A percentile compares a stretch with the other conserved stretches of the same genome.
Evolutionary conservation across 2,797 vertebrate genomes (phyloP).

Genomic region (Poeciliopsis paucimaculata): DNA sequence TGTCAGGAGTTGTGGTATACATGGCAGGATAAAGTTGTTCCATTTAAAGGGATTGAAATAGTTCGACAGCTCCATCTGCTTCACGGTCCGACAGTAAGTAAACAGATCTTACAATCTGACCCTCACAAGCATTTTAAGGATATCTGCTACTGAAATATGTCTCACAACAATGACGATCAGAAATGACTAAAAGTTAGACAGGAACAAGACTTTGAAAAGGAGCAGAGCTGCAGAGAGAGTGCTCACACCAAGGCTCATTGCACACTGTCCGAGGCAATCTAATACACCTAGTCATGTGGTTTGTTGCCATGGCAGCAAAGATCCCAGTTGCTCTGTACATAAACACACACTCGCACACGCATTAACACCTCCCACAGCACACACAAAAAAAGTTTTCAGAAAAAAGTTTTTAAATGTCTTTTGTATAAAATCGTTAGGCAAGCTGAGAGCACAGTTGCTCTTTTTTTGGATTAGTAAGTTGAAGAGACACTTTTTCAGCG

Average conservation of each 20-base stretch:
- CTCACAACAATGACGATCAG: constrained; percentile 20
- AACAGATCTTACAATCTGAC: constrained; percentile 8
- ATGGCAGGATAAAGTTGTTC: not conserved
- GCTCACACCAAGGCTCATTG: constrained; percentile 82
- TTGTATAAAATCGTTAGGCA: constrained; percentile 32
- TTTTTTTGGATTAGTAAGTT: constrained; percentile 38
- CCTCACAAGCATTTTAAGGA: constrained; percentile 8
- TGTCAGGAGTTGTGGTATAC: not conserved
- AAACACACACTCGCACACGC: constrained; percentile 78
- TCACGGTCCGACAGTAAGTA: constrained; percentile 11
- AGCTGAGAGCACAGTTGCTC: constrained; percentile 39
- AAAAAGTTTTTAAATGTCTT: constrained; percentile 62
- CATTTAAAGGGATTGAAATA: not conserved
- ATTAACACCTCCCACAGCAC: constrained; percentile 49
- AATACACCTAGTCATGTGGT: constrained; percentile 98
- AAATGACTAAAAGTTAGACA: constrained; percentile 59
- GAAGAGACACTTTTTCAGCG: constrained; percentile 39
- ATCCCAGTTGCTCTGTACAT: constrained; percentile 87
- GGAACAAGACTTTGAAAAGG: constrained; percentile 70
- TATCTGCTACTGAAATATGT: constrained; percentile 32
- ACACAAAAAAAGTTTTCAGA: constrained; percentile 58
- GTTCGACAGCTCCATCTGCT: constrained; percentile 11
- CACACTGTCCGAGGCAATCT: constrained; percentile 89
- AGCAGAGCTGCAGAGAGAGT: constrained; percentile 79
- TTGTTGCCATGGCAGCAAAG: constrained; percentile 93